These are phyloP conservation scores for Sparidentex hasta DNA, from an alignment of 2,797 vertebrate species.

Conservation along the genomic window DNA sequence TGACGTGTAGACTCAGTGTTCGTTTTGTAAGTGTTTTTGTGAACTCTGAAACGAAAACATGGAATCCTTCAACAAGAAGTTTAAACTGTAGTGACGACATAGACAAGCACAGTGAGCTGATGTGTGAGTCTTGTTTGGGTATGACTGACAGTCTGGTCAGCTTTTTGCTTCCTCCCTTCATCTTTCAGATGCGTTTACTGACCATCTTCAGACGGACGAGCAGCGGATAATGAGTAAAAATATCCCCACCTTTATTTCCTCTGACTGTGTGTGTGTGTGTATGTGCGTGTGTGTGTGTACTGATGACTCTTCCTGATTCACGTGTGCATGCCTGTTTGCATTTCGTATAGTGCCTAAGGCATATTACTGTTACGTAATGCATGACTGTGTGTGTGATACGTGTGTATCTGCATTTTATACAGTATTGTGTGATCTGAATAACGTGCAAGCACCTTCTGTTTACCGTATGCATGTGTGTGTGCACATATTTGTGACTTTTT, in stretches of 20 bases:
- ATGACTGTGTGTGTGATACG: not conserved
- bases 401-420: not conserved
- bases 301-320: not conserved
- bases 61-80: not conserved
- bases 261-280: slow-evolving; percentile 6
- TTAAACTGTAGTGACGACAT: not conserved
- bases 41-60: not conserved
- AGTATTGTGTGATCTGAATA: not conserved
- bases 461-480: not conserved
- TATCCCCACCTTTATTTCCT: slow-evolving; percentile 17
- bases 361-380: slow-evolving; percentile 17
- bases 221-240: slow-evolving; percentile 36
- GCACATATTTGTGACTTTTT: not conserved
- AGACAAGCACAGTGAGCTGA: not conserved
- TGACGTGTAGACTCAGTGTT: not conserved
- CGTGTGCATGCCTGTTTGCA: slow-evolving; percentile 17
- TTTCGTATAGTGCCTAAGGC: not conserved
- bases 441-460: not conserved
- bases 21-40: not conserved
- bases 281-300: not conserved
- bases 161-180: slow-evolving; percentile 35
- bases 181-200: slow-evolving; percentile 56
- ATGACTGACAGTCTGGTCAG: not conserved
- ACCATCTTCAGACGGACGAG: slow-evolving; percentile 46
- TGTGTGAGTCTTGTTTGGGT: slow-evolving; percentile 24